Percentiles rank a stretch among this genome's conserved stretches.
These are phyloP conservation scores for Ostrea denselamellosa DNA, from an alignment of 1,140 invertebrate genomes.

Conservation along the genomic window DNA sequence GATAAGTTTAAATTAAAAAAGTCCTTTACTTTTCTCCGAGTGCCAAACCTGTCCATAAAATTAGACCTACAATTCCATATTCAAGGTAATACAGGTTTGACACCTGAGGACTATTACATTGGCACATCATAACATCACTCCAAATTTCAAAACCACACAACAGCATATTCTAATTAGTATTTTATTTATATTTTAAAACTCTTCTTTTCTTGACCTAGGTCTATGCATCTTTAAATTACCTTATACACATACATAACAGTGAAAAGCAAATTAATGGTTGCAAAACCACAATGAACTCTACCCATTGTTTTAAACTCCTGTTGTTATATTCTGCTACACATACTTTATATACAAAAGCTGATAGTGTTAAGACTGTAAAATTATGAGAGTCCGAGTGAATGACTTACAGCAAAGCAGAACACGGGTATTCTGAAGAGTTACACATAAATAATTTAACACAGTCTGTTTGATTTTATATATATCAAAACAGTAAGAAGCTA, in stretches of 20 bases:
- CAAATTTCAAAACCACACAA: not conserved
- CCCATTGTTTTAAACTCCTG: not conserved
- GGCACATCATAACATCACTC: too few relatives aligned
- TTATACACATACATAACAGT: not conserved
- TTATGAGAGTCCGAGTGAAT: not conserved
- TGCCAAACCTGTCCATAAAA: too few relatives aligned
- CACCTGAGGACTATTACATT: too few relatives aligned
- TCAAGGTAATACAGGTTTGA: too few relatives aligned
- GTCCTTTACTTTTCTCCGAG: too few relatives aligned
- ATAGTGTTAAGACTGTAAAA: not conserved
- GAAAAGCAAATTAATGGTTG: constrained; percentile 33
- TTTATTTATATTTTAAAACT: constrained; percentile 21
- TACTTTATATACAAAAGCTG: not conserved
- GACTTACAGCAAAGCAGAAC: not conserved
- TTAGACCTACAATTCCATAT: too few relatives aligned
- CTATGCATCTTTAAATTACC: constrained; percentile 25
- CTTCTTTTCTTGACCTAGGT: constrained; percentile 14
- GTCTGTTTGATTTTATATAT: too few relatives aligned
- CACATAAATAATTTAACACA: too few relatives aligned
- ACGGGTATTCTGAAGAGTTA: too few relatives aligned
- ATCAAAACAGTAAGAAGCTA: too few relatives aligned
- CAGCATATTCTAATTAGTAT: constrained; percentile 15
- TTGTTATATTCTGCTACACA: not conserved
- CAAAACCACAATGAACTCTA: not conserved
- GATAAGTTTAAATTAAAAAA: too few relatives aligned